Evolutionary conservation across 2,113 vertebrate genomes (phyloP).

Genomic region (Brachyhypopomus occidentalis): DNA sequence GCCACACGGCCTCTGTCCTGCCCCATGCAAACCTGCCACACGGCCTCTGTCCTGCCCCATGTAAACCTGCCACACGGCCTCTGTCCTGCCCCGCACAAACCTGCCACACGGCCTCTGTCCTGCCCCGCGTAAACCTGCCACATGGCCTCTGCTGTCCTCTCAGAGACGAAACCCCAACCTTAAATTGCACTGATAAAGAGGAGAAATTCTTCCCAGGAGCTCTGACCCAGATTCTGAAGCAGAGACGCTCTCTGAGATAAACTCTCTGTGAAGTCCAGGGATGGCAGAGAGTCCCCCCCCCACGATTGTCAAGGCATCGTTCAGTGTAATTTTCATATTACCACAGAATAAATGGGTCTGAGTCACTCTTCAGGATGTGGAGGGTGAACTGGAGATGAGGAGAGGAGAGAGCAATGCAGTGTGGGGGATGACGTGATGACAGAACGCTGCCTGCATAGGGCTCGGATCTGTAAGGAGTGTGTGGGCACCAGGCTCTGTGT

Average conservation of each 20-base stretch:
- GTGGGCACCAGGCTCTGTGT: not conserved
- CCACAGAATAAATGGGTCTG: constrained; percentile 37
- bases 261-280: constrained; percentile 28
- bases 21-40: not conserved
- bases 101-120: no score
- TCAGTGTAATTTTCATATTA: constrained; percentile 33
- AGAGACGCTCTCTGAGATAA: constrained; percentile 23
- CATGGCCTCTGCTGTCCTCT: constrained; percentile 5
- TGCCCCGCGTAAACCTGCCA: not conserved
- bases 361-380: constrained; percentile 35
- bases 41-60: no score
- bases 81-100: not conserved
- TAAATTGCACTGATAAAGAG: constrained; percentile 37
- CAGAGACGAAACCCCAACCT: constrained; percentile 19
- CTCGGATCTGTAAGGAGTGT: not conserved
- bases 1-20: no score
- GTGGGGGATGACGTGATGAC: constrained; percentile 6
- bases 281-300: not conserved
- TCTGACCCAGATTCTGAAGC: constrained; percentile 63
- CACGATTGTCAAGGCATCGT: constrained; percentile 8
- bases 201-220: constrained; percentile 31
- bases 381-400: constrained; percentile 26
- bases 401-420: constrained; percentile 2
- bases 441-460: not conserved
- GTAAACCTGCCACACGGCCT: constrained; percentile 21